phyloP scores from a whole-genome alignment of 37 sponge, comb jelly and placozoan genomes.

The Cladorhizidae sp. region DNA sequence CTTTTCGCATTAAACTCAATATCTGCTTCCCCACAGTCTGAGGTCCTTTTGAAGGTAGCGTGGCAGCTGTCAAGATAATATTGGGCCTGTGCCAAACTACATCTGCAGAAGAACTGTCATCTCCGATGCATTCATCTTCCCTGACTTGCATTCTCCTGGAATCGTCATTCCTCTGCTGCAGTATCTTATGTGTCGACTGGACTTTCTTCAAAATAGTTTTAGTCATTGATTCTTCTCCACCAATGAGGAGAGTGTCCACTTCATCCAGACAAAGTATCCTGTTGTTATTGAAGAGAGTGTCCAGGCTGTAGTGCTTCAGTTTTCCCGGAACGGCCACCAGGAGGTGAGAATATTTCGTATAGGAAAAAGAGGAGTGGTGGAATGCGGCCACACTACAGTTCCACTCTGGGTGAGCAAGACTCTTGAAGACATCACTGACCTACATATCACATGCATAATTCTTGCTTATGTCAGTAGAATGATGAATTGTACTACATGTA shows the following conservation, averaged over 20 bases:
- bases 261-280: slow-evolving; percentile 69
- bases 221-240: slow-evolving; percentile 39
- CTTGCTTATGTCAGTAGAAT: too few species aligned
- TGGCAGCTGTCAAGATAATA: slow-evolving; percentile 76
- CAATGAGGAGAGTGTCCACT: slow-evolving; percentile 77
- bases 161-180: neutral
- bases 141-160: neutral
- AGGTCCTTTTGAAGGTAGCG: slow-evolving; percentile 58
- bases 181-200: neutral
- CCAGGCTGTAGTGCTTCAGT: slow-evolving; percentile 46
- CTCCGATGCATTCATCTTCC: neutral
- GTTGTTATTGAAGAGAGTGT: slow-evolving; percentile 39
- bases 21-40: slow-evolving; percentile 44
- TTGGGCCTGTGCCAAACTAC: neutral
- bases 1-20: slow-evolving; percentile 40
- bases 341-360: slow-evolving; percentile 35
- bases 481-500: too few species aligned
- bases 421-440: slow-evolving; percentile 54
- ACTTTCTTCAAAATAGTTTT: slow-evolving; percentile 53
- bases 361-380: slow-evolving; percentile 8
- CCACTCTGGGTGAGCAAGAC: slow-evolving; percentile 27
- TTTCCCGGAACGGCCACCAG: slow-evolving; percentile 50
- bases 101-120: too few species aligned
- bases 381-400: slow-evolving; percentile 24
- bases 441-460: neutral